Conservation (phyloP, 2,113 vertebrate genomes). For the Centrocercus urophasianus region DNA sequence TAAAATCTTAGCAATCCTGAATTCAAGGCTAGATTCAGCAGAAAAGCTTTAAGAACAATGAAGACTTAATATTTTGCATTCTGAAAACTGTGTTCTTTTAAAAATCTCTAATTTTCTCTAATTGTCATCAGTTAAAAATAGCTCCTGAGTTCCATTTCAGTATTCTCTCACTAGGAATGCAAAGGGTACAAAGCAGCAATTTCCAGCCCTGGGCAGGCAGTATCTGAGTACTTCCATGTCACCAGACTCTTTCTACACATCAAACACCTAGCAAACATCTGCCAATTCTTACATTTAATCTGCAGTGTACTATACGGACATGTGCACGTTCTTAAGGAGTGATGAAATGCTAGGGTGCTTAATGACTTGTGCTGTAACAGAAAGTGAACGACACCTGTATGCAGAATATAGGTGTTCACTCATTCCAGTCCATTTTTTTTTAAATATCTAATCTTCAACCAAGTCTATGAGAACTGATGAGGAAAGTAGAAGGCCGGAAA, state of each 20-base stretch:
- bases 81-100: neutral
- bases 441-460: neutral
- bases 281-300: neutral
- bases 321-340: neutral
- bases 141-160: neutral
- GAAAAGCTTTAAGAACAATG: neutral
- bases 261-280: neutral
- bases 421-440: neutral
- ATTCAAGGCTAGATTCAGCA: neutral
- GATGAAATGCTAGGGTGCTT: neutral
- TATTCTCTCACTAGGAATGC: neutral
- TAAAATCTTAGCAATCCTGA: neutral
- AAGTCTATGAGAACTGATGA: neutral
- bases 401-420: neutral
- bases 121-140: neutral
- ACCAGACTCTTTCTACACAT: neutral
- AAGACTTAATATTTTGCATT: neutral
- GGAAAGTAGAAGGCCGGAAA: neutral
- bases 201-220: neutral
- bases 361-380: neutral
- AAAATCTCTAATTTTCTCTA: neutral
- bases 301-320: fast-evolving
- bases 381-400: neutral
- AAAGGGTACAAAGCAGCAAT: neutral
- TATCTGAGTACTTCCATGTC: neutral